Evolutionary conservation across 2,797 vertebrate genomes (phyloP).

Genomic region (Neoniphon sammara): DNA sequence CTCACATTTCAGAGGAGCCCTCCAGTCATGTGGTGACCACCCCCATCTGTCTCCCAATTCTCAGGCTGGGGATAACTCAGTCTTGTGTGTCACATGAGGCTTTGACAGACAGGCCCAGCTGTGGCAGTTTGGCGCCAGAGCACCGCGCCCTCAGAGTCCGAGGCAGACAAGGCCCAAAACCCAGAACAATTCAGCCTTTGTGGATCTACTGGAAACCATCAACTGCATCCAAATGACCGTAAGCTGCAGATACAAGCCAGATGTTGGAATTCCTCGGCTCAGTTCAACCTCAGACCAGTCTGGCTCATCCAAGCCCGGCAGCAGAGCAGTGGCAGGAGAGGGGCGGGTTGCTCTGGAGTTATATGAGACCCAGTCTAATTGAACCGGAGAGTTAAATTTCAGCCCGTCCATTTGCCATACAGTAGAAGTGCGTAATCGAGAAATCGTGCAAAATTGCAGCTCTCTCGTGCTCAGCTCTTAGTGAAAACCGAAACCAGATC

Average conservation of each 20-base stretch:
- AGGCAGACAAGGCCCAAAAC: constrained; percentile 81
- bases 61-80: constrained; percentile 70
- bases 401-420: constrained; percentile 30
- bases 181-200: constrained; percentile 88
- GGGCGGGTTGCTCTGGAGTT: constrained; percentile 53
- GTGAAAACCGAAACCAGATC: constrained; percentile 65
- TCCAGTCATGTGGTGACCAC: constrained; percentile 68
- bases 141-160: constrained; percentile 77
- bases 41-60: constrained; percentile 61
- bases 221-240: constrained; percentile 87
- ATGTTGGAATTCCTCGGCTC: constrained; percentile 87
- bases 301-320: constrained; percentile 80
- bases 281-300: constrained; percentile 83
- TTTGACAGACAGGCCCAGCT: constrained; percentile 86
- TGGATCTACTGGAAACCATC: constrained; percentile 88
- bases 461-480: constrained; percentile 38
- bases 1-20: constrained; percentile 61
- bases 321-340: constrained; percentile 73
- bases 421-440: constrained; percentile 37
- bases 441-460: constrained; percentile 31
- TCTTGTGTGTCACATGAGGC: constrained; percentile 75
- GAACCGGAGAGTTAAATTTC: constrained; percentile 29
- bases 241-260: constrained; percentile 89
- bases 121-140: constrained; percentile 85
- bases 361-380: constrained; percentile 57